These are phyloP conservation scores for Drosophila pruinosa DNA, from an alignment of 1,140 invertebrate species.

Conservation along the genomic window DNA sequence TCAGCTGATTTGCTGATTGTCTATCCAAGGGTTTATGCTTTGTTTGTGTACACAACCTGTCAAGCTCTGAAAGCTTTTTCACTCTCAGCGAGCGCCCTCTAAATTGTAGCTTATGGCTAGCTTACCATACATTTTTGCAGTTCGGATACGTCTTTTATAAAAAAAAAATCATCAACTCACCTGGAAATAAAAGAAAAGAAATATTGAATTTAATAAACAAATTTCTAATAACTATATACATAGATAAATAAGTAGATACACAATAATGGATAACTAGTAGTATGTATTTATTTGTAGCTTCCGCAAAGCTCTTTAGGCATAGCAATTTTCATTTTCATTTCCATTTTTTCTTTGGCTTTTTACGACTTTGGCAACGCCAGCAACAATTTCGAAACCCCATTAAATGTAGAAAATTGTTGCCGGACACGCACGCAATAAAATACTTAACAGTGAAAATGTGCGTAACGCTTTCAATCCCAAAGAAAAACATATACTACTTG, in stretches of 20 bases:
- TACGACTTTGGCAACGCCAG: conserved; percentile 65
- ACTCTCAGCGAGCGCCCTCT: neutral
- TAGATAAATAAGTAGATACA: neutral
- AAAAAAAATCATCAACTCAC: conserved; percentile 30
- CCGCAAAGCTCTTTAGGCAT: conserved; percentile 26
- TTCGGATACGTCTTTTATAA: neutral
- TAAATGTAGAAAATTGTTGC: conserved; percentile 58
- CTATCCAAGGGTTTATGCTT: neutral
- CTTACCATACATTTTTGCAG: conserved; percentile 26
- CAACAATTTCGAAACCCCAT: conserved; percentile 61
- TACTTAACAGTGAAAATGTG: conserved; percentile 52
- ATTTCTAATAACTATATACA: neutral
- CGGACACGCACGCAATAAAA: conserved; percentile 61
- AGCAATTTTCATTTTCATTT: conserved; percentile 30
- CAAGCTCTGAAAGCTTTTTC: conserved; percentile 14
- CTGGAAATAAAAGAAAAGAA: conserved; percentile 22
- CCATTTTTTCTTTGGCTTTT: conserved; percentile 43
- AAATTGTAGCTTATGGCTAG: conserved; percentile 12
- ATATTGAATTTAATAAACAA: conserved; percentile 19
- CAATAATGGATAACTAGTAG: neutral
- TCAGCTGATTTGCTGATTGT: conserved; percentile 9
- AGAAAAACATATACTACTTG: neutral
- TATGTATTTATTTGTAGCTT: neutral
- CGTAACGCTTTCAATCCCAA: conserved; percentile 41
- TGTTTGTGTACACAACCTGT: neutral